These are phyloP conservation scores for Caenorhabditis afra DNA, from an alignment of 2,888 invertebrate species.

Conservation along the genomic window DNA sequence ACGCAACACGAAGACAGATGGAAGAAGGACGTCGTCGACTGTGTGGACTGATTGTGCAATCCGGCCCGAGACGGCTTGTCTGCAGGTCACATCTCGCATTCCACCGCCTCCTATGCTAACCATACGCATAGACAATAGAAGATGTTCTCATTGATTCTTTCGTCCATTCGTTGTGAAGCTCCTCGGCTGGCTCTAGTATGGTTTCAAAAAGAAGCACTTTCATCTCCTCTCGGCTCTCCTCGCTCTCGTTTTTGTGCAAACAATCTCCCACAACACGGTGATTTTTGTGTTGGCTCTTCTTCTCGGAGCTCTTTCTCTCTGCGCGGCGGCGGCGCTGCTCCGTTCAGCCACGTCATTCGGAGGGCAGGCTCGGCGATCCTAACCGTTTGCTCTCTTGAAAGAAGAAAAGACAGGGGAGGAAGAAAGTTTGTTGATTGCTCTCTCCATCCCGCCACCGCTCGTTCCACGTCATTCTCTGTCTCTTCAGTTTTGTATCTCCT, in stretches of 20 bases:
- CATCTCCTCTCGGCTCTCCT: slow-evolving; percentile 11
- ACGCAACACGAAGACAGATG: slow-evolving; percentile 30
- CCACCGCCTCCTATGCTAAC: not conserved
- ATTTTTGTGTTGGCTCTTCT: slow-evolving; percentile 35
- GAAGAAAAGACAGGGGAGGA: not conserved
- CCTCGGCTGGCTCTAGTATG: not conserved
- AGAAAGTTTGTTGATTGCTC: slow-evolving; percentile 46
- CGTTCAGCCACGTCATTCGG: slow-evolving; percentile 49
- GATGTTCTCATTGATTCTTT: not conserved
- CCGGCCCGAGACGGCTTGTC: slow-evolving; percentile 13
- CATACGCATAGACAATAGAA: too few species aligned
- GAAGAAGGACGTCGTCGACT: not conserved
- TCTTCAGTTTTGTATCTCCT: not conserved
- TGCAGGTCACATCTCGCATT: slow-evolving; percentile 4
- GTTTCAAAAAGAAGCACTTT: slow-evolving; percentile 1
- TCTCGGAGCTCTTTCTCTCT: slow-evolving; percentile 27
- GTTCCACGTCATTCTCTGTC: slow-evolving; percentile 14
- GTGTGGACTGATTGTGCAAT: slow-evolving; percentile 26
- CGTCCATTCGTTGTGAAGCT: not conserved
- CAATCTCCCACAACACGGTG: slow-evolving; percentile 28
- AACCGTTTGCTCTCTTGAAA: slow-evolving; percentile 43
- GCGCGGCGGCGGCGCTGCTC: slow-evolving; percentile 7
- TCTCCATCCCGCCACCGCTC: slow-evolving; percentile 19
- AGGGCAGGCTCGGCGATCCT: slow-evolving; percentile 30
- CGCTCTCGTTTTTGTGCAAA: slow-evolving; percentile 41